Conservation (phyloP, 1,140 invertebrate genomes). For the Bilobella aurantiaca region DNA sequence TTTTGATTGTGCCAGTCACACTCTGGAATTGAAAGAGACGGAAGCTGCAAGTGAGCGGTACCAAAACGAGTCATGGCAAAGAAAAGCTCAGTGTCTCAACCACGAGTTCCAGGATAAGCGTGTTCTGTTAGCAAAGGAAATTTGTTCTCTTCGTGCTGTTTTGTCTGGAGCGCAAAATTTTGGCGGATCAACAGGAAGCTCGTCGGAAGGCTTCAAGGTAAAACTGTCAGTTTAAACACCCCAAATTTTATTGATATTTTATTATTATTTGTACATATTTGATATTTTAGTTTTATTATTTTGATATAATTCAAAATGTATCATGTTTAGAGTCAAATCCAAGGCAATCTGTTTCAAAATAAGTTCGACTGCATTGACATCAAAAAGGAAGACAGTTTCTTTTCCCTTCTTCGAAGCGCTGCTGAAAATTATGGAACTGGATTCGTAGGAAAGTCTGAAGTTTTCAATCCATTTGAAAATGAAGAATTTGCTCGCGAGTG, state of each 20-base stretch:
- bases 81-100: too few relatives aligned
- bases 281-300: too few relatives aligned
- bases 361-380: neutral
- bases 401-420: neutral
- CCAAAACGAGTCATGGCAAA: too few relatives aligned
- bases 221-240: neutral
- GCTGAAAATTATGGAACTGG: neutral
- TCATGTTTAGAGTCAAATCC: neutral
- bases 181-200: too few relatives aligned
- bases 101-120: too few relatives aligned
- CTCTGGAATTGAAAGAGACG: too few relatives aligned
- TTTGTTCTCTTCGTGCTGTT: too few relatives aligned
- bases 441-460: neutral
- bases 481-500: neutral
- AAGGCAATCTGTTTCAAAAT: neutral
- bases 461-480: neutral
- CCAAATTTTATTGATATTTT: neutral
- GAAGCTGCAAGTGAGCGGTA: too few relatives aligned
- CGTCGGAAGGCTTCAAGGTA: too few relatives aligned
- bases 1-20: too few relatives aligned
- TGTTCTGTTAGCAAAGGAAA: too few relatives aligned
- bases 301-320: neutral
- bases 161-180: too few relatives aligned
- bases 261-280: neutral
- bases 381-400: neutral